Base-by-base conservation (phyloP, 2,113 vertebrate species). In the Onychorhynchus coronatus region DNA sequence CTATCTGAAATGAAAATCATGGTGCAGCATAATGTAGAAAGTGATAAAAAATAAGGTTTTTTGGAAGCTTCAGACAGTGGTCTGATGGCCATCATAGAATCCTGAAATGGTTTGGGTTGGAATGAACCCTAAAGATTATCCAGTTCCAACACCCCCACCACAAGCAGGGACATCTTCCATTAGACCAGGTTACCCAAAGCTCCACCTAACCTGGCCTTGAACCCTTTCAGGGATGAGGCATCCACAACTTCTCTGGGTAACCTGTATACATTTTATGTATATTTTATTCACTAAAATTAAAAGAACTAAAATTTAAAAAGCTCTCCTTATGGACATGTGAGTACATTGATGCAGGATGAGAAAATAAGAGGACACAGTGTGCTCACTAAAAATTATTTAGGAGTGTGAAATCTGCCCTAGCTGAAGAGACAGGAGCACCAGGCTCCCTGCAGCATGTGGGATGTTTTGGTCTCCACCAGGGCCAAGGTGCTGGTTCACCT, bases 271-370 rank as follows among this genome's bases (percentile, higher is more conserved):
- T 70, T 55, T 62, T 42, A 17, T 42, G 49, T 6, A 33, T 42
- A 24, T 66, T 85, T 84, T 73, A 46, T 44, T 66, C 35, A 62
- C 25, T 76, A 61, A 56, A 68, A 89, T 30, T 12, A 46, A 70
- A 92, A 71, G 6, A 72, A 66, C 6, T 75, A 44, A 59, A 56
- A 59, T 49, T 46, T 25, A 7, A 49, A 73, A 58, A 41, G 5
- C 13, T 67, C 85, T 47, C 33, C 9, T 8, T 35, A 28, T 8
- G 25, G 28, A 58, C 2, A 1, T 21, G 19, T 81, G 24, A 89
- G 58, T 37, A 50, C 0, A 0, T 6, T 72, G 44, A 47, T 50
- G 53, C 19, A 72, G 66, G 37, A 63, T n/a, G 21, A 23, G 31
- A 37, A 88, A 82, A 49, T 28, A 47, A 67, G 39, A 77, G 56